phyloP scores from a whole-genome alignment of 2,797 vertebrate species.

The Pogoniulus pusillus region DNA sequence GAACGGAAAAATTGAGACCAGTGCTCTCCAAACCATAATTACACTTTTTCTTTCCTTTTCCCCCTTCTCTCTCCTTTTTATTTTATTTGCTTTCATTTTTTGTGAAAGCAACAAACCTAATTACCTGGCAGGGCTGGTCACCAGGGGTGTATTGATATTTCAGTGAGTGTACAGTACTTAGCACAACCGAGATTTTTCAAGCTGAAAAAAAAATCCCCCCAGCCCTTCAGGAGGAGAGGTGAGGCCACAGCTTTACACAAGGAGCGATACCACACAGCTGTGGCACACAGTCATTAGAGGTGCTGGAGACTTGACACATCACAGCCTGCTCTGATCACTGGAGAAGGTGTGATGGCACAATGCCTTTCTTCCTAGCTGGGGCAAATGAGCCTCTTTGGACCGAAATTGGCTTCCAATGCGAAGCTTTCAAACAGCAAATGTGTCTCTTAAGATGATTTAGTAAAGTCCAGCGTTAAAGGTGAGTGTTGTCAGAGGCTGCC shows the following conservation, averaged over 20 bases:
- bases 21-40: conserved; percentile 53
- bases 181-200: neutral
- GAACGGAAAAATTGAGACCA: conserved; percentile 47
- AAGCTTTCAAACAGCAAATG: neutral
- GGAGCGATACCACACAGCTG: neutral
- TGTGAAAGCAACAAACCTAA: conserved; percentile 48
- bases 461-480: neutral
- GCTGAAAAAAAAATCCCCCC: neutral
- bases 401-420: neutral
- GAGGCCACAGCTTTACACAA: neutral
- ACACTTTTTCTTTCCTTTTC: neutral
- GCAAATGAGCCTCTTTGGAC: neutral
- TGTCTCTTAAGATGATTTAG: neutral
- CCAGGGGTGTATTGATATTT: conserved; percentile 33
- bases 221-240: neutral
- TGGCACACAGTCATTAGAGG: neutral
- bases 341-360: neutral
- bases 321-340: neutral
- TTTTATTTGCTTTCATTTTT: conserved; percentile 29
- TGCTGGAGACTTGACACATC: neutral
- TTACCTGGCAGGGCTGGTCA: conserved; percentile 40
- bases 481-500: neutral
- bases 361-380: neutral
- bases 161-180: neutral
- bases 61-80: neutral